These are phyloP conservation scores for Dendrolimus pini DNA, from an alignment of 2,888 invertebrate genomes.

Conservation along the genomic window DNA sequence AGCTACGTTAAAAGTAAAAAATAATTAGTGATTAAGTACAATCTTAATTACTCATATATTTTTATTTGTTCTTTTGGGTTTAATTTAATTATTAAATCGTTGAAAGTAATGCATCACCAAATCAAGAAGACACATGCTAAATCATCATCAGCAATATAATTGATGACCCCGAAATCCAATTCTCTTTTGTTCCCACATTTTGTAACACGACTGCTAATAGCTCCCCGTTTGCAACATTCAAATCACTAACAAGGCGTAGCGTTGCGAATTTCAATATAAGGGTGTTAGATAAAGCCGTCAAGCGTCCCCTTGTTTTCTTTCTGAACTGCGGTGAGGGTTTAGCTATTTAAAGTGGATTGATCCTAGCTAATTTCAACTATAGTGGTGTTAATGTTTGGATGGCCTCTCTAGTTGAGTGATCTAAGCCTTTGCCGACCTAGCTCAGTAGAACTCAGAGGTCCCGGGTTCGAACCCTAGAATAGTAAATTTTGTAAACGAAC, in stretches of 20 bases:
- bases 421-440: no score
- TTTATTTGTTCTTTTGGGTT: no score
- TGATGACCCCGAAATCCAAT: not conserved
- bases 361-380: not conserved
- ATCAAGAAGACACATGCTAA: not conserved
- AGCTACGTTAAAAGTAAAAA: no score
- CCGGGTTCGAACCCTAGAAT: no score
- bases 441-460: no score
- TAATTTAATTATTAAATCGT: no score
- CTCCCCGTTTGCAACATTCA: constrained; percentile 21
- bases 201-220: constrained; percentile 25
- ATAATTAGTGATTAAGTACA: no score
- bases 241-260: constrained; percentile 39
- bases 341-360: constrained; percentile 4
- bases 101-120: no score
- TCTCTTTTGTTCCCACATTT: constrained; percentile 15
- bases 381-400: no score
- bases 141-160: not conserved
- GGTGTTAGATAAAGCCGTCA: constrained; percentile 44
- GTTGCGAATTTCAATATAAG: constrained; percentile 34
- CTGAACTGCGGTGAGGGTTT: constrained; percentile 13
- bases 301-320: constrained; percentile 10
- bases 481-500: no score
- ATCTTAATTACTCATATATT: no score
- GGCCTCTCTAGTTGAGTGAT: no score